A percentile compares a stretch with the other conserved stretches of the same genome.
Evolutionary conservation across 2,888 invertebrate species (phyloP).

Genomic region (Volucella inflata): DNA sequence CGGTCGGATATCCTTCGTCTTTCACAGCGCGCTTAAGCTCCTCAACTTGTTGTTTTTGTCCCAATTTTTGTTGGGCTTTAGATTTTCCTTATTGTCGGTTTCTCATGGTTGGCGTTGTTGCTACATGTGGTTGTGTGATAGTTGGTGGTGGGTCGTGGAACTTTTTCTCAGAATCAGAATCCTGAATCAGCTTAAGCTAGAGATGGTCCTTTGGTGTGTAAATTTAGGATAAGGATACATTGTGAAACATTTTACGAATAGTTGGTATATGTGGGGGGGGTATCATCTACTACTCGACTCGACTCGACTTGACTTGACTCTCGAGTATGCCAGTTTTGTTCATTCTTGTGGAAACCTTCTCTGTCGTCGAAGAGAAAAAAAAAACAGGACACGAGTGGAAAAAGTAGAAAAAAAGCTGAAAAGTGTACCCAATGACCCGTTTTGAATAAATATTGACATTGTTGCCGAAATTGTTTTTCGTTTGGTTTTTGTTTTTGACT

Average conservation of each 20-base stretch:
- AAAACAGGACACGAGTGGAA: constrained; percentile 1
- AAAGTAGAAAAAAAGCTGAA: constrained; percentile 61
- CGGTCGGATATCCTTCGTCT: constrained; percentile 1
- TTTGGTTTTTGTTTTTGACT: constrained; percentile 65
- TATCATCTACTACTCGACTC: neutral
- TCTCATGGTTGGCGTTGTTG: neutral
- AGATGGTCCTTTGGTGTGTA: constrained; percentile 50
- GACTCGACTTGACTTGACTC: neutral
- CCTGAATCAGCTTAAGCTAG: constrained; percentile 1
- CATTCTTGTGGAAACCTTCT: neutral
- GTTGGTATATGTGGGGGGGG: neutral
- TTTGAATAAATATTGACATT: constrained; percentile 76
- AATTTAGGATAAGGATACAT: constrained; percentile 69
- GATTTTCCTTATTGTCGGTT: constrained; percentile 19
- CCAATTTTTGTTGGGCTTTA: constrained; percentile 39
- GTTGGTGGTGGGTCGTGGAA: constrained; percentile 63
- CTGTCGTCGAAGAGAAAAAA: neutral
- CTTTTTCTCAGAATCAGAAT: constrained; percentile 37
- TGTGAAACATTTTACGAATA: constrained; percentile 50
- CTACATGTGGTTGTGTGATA: constrained; percentile 6
- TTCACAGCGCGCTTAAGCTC: constrained; percentile 5
- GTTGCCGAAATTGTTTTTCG: constrained; percentile 74
- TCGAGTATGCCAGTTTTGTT: no score
- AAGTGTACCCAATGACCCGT: constrained; percentile 75
- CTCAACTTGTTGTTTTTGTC: constrained; percentile 66